These are phyloP conservation scores for Plectrocnemia conspersa DNA, from an alignment of 1,140 invertebrate species.

Conservation along the genomic window DNA sequence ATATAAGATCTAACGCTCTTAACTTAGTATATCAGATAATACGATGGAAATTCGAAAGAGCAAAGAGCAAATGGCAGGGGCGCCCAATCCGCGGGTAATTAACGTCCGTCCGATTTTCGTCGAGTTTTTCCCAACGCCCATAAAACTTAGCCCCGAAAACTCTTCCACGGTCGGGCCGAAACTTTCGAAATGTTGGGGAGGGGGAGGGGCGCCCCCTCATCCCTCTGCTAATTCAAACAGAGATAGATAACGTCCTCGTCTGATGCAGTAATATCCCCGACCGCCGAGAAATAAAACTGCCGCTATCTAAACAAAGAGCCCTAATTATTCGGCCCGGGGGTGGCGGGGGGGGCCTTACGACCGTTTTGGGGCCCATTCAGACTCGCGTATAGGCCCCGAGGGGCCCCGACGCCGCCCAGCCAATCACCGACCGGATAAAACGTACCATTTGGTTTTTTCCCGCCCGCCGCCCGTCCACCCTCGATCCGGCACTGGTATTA, in stretches of 20 bases:
- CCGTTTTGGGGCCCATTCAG: slow-evolving; percentile 53
- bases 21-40: no score
- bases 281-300: slow-evolving; percentile 55
- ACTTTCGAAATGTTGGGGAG: no score
- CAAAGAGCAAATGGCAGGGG: no score
- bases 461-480: slow-evolving; percentile 34
- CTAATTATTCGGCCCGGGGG: slow-evolving; percentile 55
- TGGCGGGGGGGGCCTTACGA: slow-evolving; percentile 53
- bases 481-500: slow-evolving; percentile 19
- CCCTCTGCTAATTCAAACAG: slow-evolving; percentile 31
- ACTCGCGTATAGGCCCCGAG: slow-evolving; percentile 51
- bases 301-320: slow-evolving; percentile 57
- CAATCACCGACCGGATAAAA: slow-evolving; percentile 42
- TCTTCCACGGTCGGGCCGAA: slow-evolving; percentile 6
- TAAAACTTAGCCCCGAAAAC: slow-evolving; percentile 20
- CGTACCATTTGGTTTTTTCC: slow-evolving; percentile 40
- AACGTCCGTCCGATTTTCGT: no score
- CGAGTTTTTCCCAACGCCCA: slow-evolving; percentile 19
- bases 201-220: slow-evolving; percentile 1
- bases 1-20: no score
- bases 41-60: no score
- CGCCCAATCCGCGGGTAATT: no score
- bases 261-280: slow-evolving; percentile 38
- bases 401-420: slow-evolving; percentile 47
- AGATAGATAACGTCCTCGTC: slow-evolving; percentile 33